These are phyloP conservation scores for Falcunculus frontatus DNA, from an alignment of 2,113 vertebrate species.

Conservation along the genomic window DNA sequence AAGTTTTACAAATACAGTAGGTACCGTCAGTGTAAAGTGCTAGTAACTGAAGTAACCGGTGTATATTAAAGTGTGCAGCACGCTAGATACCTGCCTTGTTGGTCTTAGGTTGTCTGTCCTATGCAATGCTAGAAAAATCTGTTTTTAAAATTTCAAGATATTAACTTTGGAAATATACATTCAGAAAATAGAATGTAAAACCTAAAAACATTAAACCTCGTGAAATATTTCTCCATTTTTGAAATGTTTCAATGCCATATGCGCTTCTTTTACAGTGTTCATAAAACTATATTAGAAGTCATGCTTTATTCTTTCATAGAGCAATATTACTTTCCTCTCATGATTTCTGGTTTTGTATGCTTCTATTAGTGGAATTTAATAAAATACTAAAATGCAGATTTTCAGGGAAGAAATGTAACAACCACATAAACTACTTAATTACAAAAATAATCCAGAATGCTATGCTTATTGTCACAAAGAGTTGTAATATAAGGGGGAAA, in stretches of 20 bases:
- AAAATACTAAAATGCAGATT: slow-evolving; percentile 12
- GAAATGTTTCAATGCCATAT: neutral
- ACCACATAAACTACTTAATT: neutral
- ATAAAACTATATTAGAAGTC: neutral
- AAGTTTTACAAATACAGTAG: slow-evolving; percentile 46
- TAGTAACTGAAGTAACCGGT: slow-evolving; percentile 4
- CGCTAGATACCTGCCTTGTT: slow-evolving; percentile 45
- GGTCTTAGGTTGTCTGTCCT: slow-evolving; percentile 50
- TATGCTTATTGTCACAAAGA: neutral
- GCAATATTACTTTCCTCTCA: slow-evolving; percentile 18
- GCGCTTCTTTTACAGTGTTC: neutral
- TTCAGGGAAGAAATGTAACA: slow-evolving; percentile 29
- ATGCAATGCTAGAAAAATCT: neutral
- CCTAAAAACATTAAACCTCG: neutral
- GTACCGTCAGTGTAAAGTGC: slow-evolving; percentile 7
- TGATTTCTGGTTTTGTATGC: slow-evolving; percentile 34
- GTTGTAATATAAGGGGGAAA: neutral
- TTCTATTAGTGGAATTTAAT: slow-evolving; percentile 16
- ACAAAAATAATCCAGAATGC: neutral
- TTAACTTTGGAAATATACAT: neutral
- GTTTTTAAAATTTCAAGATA: neutral
- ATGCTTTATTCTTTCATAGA: slow-evolving; percentile 41
- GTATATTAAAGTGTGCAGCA: slow-evolving; percentile 14
- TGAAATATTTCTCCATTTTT: neutral
- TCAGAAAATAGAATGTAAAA: slow-evolving; percentile 15